Percentiles rank a stretch among this genome's conserved stretches.
phyloP scores from a whole-genome alignment of 2,797 vertebrate genomes.

The Pseudomugil tenellus region DNA sequence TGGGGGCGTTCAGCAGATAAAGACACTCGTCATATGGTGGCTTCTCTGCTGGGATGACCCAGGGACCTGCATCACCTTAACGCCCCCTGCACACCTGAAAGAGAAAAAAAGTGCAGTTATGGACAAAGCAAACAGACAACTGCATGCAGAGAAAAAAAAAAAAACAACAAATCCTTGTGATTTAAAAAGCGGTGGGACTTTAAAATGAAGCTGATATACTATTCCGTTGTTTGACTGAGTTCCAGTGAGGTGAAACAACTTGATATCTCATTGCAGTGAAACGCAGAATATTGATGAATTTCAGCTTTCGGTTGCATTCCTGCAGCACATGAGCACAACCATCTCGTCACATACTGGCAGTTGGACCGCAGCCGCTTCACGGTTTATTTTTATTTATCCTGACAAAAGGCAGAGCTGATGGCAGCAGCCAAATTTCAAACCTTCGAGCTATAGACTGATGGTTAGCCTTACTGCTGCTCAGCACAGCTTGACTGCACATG shows the following conservation, averaged over 20 bases:
- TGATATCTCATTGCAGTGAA: neutral
- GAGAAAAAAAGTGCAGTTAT: slow-evolving; percentile 15
- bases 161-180: neutral
- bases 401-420: neutral
- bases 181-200: neutral
- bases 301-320: neutral
- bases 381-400: neutral
- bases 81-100: slow-evolving; percentile 86
- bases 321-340: neutral
- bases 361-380: slow-evolving; percentile 1
- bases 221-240: neutral
- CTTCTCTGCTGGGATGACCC: slow-evolving; percentile 88
- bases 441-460: neutral
- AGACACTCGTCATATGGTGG: slow-evolving; percentile 87
- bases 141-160: neutral
- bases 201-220: neutral
- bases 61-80: slow-evolving; percentile 92
- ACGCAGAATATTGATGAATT: neutral
- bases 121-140: slow-evolving; percentile 5
- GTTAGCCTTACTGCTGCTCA: neutral
- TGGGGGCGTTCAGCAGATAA: slow-evolving; percentile 82
- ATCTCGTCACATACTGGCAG: neutral
- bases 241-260: neutral
- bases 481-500: neutral
- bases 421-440: neutral